These are phyloP conservation scores for Tanaodytes sp. DNA, from an alignment of 2,888 invertebrate species.

Conservation along the genomic window DNA sequence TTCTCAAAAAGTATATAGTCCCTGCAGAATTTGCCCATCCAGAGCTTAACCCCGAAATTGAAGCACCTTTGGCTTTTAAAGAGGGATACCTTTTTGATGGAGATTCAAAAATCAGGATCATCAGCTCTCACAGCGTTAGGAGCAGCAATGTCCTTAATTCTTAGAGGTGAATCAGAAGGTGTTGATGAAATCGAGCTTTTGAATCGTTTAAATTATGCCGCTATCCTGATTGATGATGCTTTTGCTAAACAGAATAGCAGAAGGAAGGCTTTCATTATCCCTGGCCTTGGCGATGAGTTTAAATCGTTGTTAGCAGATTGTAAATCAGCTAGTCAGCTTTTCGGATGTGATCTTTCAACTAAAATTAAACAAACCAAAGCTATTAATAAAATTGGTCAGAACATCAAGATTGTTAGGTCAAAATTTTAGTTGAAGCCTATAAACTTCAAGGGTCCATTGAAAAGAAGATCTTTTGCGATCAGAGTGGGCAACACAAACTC, in stretches of 20 bases:
- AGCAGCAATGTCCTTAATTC: background rate
- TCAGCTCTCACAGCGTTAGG: constrained; percentile 1
- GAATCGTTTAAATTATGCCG: constrained; percentile 3
- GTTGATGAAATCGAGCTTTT: constrained; percentile 1
- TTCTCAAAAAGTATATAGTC: background rate
- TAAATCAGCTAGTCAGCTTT: background rate
- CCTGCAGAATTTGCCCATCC: background rate
- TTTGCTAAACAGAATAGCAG: background rate
- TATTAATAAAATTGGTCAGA: constrained; percentile 6
- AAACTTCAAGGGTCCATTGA: background rate
- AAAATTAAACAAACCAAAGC: constrained; percentile 6
- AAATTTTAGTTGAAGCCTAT: background rate
- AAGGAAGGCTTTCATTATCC: constrained; percentile 2
- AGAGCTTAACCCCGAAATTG: background rate
- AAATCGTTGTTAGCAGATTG: background rate
- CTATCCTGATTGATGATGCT: background rate
- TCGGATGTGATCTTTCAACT: background rate
- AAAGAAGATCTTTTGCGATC: background rate
- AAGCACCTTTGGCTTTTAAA: background rate
- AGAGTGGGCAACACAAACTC: background rate
- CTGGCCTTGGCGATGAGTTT: background rate
- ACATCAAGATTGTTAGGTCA: background rate
- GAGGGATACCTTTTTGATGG: background rate
- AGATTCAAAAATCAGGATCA: background rate
- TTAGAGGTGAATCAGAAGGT: background rate